Base-by-base conservation (phyloP, 2,888 invertebrate genomes). In the Torymus texanus region DNA sequence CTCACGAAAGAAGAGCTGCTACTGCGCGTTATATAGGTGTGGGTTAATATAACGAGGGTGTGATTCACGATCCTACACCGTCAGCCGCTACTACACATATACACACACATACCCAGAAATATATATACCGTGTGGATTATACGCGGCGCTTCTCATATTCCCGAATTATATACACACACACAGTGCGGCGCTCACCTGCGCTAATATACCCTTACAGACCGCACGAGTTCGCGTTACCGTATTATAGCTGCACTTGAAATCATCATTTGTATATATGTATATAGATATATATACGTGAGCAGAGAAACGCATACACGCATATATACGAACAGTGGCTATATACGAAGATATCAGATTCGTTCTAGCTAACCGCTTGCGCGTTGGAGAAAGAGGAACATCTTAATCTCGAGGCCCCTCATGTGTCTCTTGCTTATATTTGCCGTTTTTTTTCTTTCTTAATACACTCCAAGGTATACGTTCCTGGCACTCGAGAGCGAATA, bases 11-110 rank as follows among this genome's bases (percentile, higher is more conserved):
- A 41, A 41, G 41, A 41, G 41, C 41, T 41, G 41, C 41, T 41
- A 8, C 41, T 41, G 41, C 41, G 8, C 41, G 41, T 41, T 41
- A 41, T 41, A 41, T 41, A 82, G 24, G 59, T 13, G 56, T 59
- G 29, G 86, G 85, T 84, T 86, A 84, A 86, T 87, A 88, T 88
- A 88, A 88, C 88, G 88, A 88, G 88, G 88, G 86, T 88, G 88
- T 88, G 88, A 88, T 88, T 88, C 88, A 88, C 88, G 88, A 85
- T 41, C 41, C 8, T 41, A 8, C 41, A 8, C 41, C 41, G 8
- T 21, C 21, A 21, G 21, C 41, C 41, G 41, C 41, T 8, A 41
- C n/a, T n/a, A n/a, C n/a, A n/a, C n/a, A n/a, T n/a, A n/a, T n/a
- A n/a, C 41, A 41, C 41, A 41, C 41, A 41, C 41, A 41, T 0